Evolutionary conservation across 2,888 invertebrate genomes (phyloP).

Genomic region (Candidula unifasciata): DNA sequence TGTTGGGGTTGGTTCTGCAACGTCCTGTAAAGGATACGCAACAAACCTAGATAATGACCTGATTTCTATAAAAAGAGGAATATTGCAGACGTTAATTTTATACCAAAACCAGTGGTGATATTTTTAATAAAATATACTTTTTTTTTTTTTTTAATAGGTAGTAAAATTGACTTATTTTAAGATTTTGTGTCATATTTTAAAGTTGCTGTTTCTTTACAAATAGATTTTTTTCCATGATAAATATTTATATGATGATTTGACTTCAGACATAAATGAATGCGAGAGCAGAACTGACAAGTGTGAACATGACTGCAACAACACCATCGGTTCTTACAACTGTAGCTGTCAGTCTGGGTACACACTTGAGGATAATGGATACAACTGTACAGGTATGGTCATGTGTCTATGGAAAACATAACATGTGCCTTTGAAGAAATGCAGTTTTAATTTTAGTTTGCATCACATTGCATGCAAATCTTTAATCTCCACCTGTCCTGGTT

Average conservation of each 20-base stretch:
- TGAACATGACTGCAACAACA: background rate
- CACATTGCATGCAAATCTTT: background rate
- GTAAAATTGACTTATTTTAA: too few species aligned
- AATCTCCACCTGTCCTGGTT: background rate
- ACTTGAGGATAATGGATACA: background rate
- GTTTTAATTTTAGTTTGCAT: background rate
- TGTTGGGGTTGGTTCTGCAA: too few species aligned
- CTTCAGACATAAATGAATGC: background rate
- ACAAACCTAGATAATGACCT: too few species aligned
- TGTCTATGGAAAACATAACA: too few species aligned
- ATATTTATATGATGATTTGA: background rate
- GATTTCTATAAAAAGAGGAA: too few species aligned
- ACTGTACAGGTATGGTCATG: background rate
- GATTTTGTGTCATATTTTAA: too few species aligned
- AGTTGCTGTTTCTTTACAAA: background rate
- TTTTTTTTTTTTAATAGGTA: too few species aligned
- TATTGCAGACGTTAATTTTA: too few species aligned
- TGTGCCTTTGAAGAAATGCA: too few species aligned
- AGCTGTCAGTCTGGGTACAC: background rate
- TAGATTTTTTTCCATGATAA: background rate
- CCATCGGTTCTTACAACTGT: background rate
- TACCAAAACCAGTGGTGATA: too few species aligned
- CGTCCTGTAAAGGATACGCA: too few species aligned
- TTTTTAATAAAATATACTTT: too few species aligned
- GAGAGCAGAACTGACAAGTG: background rate